Percentiles rank a stretch among this genome's conserved stretches.
These are phyloP conservation scores for Tenualosa ilisha DNA, from an alignment of 2,797 vertebrate genomes.

Conservation along the genomic window DNA sequence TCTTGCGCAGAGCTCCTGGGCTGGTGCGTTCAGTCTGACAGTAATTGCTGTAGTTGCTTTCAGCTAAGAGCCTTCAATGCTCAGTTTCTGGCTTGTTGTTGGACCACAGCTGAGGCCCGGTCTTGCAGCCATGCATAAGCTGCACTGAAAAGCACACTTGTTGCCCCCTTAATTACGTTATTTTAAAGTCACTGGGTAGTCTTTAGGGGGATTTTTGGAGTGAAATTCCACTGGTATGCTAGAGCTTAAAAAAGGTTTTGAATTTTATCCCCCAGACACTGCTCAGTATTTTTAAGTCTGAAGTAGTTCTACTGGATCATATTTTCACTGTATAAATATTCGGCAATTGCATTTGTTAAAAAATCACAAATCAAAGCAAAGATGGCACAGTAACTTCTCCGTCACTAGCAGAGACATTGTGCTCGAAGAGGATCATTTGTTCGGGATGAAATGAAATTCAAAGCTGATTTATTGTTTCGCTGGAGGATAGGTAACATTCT, in stretches of 20 bases:
- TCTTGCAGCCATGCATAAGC: constrained; percentile 30
- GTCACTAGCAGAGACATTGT: not conserved
- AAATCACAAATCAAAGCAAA: no score
- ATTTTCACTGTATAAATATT: not conserved
- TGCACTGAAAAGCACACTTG: constrained; percentile 34
- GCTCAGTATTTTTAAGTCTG: constrained; percentile 12
- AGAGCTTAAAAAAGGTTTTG: constrained; percentile 11
- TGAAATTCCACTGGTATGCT: constrained; percentile 32
- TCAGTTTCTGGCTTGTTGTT: constrained; percentile 26
- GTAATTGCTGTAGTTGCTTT: constrained; percentile 38
- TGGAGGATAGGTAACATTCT: not conserved
- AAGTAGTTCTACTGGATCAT: not conserved
- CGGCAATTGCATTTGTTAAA: not conserved
- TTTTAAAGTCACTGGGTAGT: not conserved
- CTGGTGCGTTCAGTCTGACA: constrained; percentile 31
- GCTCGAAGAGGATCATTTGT: not conserved
- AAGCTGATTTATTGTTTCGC: not conserved
- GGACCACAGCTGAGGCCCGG: constrained; percentile 30
- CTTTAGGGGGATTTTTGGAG: constrained; percentile 26
- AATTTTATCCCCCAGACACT: constrained; percentile 10
- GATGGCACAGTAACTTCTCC: no score
- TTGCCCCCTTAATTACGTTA: constrained; percentile 23
- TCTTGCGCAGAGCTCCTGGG: constrained; percentile 36
- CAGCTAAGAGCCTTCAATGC: constrained; percentile 45
- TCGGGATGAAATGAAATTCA: not conserved